These are phyloP conservation scores for Sinocyclocheilus rhinocerous DNA, from an alignment of 2,113 vertebrate species.

Conservation along the genomic window DNA sequence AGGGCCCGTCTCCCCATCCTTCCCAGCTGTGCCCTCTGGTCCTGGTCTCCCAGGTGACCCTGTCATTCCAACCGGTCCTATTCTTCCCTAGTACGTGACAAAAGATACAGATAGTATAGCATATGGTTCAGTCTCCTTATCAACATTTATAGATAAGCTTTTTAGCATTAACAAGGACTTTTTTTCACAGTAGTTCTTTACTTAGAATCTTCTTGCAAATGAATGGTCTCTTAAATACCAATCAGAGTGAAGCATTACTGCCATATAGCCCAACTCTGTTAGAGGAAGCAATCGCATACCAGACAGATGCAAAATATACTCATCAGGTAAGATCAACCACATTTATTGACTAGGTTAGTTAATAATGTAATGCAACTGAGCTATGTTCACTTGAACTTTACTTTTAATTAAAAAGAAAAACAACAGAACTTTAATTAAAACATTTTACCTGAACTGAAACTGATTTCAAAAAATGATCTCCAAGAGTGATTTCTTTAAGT, in stretches of 20 bases:
- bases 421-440: neutral
- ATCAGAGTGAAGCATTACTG: neutral
- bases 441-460: neutral
- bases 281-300: neutral
- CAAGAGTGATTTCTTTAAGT: neutral
- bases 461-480: neutral
- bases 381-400: neutral
- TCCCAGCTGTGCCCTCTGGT: constrained; percentile 66
- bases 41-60: constrained; percentile 74
- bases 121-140: neutral
- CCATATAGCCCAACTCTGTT: neutral
- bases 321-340: neutral
- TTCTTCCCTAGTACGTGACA: constrained; percentile 63
- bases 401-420: neutral
- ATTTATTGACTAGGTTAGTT: neutral
- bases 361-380: neutral
- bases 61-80: constrained; percentile 69
- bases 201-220: neutral
- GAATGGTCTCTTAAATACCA: neutral
- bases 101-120: neutral
- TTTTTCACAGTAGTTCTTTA: neutral
- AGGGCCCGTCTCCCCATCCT: constrained; percentile 50
- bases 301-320: neutral
- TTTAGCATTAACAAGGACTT: neutral
- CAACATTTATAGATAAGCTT: neutral